Conservation (phyloP, 2,797 vertebrate genomes). For the Chromis chromis region DNA sequence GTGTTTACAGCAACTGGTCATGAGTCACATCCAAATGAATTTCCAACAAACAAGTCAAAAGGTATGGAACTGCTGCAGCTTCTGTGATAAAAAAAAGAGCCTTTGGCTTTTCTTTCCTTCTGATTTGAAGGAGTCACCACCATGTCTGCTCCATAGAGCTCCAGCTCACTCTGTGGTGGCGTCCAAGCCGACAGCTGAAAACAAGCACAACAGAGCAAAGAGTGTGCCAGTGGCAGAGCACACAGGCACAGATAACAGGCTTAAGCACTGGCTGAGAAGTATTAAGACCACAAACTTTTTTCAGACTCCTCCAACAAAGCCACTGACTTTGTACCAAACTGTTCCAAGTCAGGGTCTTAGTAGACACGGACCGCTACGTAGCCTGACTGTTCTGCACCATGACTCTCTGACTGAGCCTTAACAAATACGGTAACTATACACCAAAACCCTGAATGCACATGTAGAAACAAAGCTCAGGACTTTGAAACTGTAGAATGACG, state of each 20-base stretch:
- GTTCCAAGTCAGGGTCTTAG: constrained; percentile 40
- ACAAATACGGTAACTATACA: not conserved
- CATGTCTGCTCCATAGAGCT: constrained; percentile 31
- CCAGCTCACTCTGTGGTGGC: constrained; percentile 16
- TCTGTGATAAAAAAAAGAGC: constrained; percentile 8
- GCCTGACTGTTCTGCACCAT: not conserved
- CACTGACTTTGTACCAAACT: constrained; percentile 24
- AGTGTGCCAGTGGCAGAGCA: constrained; percentile 52
- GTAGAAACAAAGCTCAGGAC: not conserved
- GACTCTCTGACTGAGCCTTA: not conserved
- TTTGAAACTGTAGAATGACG: not conserved
- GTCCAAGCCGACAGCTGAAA: constrained; percentile 46
- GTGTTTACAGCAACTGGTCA: constrained; percentile 32
- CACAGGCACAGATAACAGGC: constrained; percentile 67
- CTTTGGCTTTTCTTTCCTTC: constrained; percentile 29
- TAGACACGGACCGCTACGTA: not conserved
- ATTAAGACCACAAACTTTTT: constrained; percentile 55
- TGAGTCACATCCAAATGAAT: constrained; percentile 20
- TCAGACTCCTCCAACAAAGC: constrained; percentile 41
- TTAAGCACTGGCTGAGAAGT: constrained; percentile 47
- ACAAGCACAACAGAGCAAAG: constrained; percentile 51
- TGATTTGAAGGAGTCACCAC: constrained; percentile 46
- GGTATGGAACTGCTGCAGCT: constrained; percentile 3
- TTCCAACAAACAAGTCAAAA: constrained; percentile 31
- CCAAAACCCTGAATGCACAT: not conserved